Base-by-base conservation (phyloP, 2,888 invertebrate genomes). In the Pelosia muscerda region DNA sequence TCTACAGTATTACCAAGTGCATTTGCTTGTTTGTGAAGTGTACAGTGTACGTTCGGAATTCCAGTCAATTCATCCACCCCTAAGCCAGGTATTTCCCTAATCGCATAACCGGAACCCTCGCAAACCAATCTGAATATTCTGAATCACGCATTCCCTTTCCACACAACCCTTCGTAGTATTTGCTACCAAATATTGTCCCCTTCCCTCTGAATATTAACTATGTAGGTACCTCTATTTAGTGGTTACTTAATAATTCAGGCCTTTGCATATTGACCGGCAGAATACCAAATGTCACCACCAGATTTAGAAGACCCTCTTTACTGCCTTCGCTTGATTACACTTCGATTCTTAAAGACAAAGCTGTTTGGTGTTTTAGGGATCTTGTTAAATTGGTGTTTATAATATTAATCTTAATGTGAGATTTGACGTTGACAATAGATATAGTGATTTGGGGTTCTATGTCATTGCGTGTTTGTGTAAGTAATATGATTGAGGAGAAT, bases 191-290 rank as follows among this genome's bases (percentile, higher is more conserved):
- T 92, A 91, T 91, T 91, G 91, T 89, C 86, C 87, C 84, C 70
- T 81, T 79, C 86, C 88, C 85, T 86, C 84, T 90, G 90, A 92
- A 93, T 92, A 92, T 92, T 92, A 93, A 92, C 84, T 86, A 87
- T 84, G 84, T 81, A 86, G 83, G 84, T 81, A 85, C 84, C 89
- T 90, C 84, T 90, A 89, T 93, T 93, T 92, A 92, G 91, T 86
- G 86, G 86, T 82, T 74, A 82, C 87, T 91, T 89, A 92, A 93
- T 93, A 90, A 93, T 93, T 91, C 91, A 90, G 78, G 81, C 81
- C 77, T 84, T 83, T 87, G 86, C 86, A 88, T 91, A 92, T 90
- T 92, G 92, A 90, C 89, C 88, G 83, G 78, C 72, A 72, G 88
- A 88, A 90, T 92, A 88, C 76, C 71, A 85, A 88, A 89, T 84